Conservation (phyloP, 2,888 invertebrate species). For the Cepaea hortensis region DNA sequence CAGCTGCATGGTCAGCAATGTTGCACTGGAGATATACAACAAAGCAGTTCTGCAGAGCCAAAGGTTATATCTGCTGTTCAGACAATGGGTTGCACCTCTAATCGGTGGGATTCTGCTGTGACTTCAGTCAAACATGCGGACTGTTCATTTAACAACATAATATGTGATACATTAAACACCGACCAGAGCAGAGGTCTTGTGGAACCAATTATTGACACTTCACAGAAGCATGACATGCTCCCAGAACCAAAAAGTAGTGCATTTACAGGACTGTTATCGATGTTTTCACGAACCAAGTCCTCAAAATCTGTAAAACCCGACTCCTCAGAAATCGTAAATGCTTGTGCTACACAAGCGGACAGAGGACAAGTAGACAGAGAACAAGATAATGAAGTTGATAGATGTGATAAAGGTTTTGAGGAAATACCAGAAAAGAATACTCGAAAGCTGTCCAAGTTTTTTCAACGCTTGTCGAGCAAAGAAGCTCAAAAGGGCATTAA, state of each 20-base stretch:
- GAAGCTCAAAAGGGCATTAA: background rate
- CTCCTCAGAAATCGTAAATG: background rate
- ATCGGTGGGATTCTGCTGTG: too few species aligned
- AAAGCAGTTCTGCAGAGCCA: background rate
- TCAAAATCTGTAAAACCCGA: constrained; percentile 9
- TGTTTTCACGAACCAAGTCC: constrained; percentile 16
- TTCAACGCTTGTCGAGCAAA: constrained; percentile 41
- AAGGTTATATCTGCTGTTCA: background rate
- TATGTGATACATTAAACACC: background rate
- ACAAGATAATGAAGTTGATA: background rate
- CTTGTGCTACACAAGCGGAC: background rate
- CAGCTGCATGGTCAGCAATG: background rate
- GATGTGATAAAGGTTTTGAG: background rate
- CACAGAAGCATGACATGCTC: background rate
- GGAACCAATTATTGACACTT: background rate
- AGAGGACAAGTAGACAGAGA: background rate
- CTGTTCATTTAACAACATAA: too few species aligned
- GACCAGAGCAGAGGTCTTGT: background rate
- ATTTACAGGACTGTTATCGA: constrained; percentile 36
- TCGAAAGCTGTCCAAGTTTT: constrained; percentile 41
- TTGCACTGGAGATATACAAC: background rate
- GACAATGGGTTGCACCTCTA: background rate
- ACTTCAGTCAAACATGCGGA: background rate
- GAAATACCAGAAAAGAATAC: constrained; percentile 46
- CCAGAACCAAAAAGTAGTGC: background rate